phyloP scores from a whole-genome alignment of 2,888 invertebrate genomes.

The Latrodectus elegans region DNA sequence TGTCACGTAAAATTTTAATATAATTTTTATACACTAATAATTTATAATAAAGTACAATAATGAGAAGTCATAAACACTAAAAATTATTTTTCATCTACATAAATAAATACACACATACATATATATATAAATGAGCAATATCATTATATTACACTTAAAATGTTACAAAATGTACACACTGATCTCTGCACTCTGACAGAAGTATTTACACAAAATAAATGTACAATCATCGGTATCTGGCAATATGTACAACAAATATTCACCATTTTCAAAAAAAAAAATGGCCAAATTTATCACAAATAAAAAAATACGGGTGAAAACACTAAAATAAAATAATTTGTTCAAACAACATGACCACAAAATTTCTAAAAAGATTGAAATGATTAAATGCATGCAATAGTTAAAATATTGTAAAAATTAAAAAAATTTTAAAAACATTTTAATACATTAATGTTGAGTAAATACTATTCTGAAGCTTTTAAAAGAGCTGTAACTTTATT shows the following conservation, averaged over 20 bases:
- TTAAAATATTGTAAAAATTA: no score
- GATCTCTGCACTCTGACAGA: background rate
- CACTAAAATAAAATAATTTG: no score
- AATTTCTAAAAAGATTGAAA: no score
- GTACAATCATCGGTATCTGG: constrained; percentile 5
- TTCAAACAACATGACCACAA: no score
- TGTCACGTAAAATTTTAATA: no score
- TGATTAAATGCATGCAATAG: no score
- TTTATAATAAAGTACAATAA: no score
- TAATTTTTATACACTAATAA: no score
- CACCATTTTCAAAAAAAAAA: background rate
- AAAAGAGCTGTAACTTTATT: no score
- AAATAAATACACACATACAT: constrained; percentile 43
- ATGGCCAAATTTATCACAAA: background rate
- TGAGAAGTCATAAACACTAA: background rate
- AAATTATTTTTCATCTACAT: constrained; percentile 10
- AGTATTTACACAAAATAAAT: background rate
- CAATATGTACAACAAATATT: background rate
- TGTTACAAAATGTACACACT: constrained; percentile 54
- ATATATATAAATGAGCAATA: constrained; percentile 39
- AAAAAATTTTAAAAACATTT: no score
- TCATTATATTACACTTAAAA: constrained; percentile 43
- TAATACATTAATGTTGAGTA: no score
- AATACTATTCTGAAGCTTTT: no score
- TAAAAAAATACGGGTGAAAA: background rate